A percentile compares a stretch with the other conserved stretches of the same genome.
These are phyloP conservation scores for Odontocerum albicorne DNA, from an alignment of 2,888 invertebrate genomes.

Conservation along the genomic window DNA sequence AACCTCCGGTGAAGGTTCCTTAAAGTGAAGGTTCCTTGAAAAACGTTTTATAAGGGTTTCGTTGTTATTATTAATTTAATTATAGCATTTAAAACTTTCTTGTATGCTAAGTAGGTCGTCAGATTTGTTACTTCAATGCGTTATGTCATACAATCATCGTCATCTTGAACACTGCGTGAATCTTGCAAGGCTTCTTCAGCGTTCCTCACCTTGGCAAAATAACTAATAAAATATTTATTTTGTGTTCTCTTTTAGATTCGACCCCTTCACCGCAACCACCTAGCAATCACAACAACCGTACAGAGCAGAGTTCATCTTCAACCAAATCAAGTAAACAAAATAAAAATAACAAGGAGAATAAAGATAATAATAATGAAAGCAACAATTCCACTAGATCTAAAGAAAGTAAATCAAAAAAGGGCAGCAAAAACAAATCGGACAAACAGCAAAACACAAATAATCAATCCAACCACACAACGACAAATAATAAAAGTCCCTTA, in stretches of 20 bases:
- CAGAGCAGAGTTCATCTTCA: background rate
- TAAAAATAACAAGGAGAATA: conserved; percentile 50
- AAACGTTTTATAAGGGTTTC: no score
- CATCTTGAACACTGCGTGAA: no score
- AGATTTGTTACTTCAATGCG: no score
- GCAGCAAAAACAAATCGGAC: conserved; percentile 22
- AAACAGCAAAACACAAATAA: conserved; percentile 12
- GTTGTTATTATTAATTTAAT: no score
- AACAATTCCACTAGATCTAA: conserved; percentile 10
- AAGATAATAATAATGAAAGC: conserved; percentile 38
- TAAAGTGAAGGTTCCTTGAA: no score
- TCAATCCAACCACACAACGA: conserved; percentile 9
- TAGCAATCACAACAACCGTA: conserved; percentile 1
- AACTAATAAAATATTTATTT: no score
- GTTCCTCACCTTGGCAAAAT: no score
- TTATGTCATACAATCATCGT: no score
- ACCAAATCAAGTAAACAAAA: conserved; percentile 43
- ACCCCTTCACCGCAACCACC: conserved; percentile 31
- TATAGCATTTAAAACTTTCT: no score
- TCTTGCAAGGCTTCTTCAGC: no score
- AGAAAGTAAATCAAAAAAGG: background rate
- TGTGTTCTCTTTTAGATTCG: conserved; percentile 30
- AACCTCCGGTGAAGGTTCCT: no score
- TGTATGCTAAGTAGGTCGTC: no score
- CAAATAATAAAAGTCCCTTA: conserved; percentile 6